phyloP scores from a whole-genome alignment of 2,113 vertebrate species.

The Podilymbus podiceps region DNA sequence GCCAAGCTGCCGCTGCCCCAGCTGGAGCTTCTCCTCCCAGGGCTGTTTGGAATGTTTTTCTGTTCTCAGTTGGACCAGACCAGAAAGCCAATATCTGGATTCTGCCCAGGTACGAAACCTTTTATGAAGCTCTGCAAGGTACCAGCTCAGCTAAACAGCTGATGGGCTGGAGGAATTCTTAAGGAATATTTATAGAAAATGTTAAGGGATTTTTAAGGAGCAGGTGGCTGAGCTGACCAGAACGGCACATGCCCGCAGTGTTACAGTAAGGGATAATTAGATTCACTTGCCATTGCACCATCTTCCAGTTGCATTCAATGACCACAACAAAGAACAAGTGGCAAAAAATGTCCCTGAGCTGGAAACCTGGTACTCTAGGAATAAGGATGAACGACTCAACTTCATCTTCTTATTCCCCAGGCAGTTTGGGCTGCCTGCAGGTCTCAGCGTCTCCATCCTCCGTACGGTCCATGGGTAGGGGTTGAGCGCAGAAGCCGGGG shows the following conservation, averaged over 20 bases:
- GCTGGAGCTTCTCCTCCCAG: neutral
- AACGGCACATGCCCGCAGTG: rapidly evolving
- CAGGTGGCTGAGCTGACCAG: neutral
- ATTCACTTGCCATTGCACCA: no score
- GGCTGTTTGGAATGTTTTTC: neutral
- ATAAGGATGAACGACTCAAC: rapidly evolving
- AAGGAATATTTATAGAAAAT: neutral
- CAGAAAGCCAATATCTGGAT: neutral
- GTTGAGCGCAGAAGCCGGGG: neutral
- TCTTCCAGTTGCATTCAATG: neutral
- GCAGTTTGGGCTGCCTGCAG: neutral
- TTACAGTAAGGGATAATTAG: neutral
- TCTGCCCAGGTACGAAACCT: neutral
- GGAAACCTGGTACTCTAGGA: neutral
- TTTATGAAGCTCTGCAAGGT: neutral
- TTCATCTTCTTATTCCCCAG: neutral
- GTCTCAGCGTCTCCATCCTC: neutral
- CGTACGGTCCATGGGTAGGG: neutral
- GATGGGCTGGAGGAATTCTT: neutral
- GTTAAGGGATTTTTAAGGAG: neutral
- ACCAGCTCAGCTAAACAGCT: neutral
- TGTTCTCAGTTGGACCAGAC: neutral
- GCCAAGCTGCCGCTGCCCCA: neutral
- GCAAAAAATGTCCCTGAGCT: neutral
- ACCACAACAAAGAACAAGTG: neutral